Evolutionary conservation across 2,113 vertebrate species (phyloP).

Genomic region (Crotalus helleri): DNA sequence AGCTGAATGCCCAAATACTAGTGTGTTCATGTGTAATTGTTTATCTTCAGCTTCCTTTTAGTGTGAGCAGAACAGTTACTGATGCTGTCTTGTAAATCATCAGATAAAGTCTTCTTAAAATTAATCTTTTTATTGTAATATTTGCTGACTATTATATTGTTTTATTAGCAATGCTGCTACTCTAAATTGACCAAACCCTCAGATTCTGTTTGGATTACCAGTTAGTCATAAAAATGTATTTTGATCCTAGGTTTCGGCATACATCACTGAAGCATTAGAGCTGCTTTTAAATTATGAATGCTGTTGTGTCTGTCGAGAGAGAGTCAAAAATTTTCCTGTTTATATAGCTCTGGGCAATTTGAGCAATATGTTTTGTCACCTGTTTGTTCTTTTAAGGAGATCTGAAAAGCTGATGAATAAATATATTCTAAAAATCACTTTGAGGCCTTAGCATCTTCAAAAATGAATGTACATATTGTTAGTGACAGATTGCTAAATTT

Average conservation of each 20-base stretch:
- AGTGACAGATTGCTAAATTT: slow-evolving; percentile 81
- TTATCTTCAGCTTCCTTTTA: neutral
- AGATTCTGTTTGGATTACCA: slow-evolving; percentile 1
- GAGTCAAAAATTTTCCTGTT: slow-evolving; percentile 66
- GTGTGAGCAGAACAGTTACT: neutral
- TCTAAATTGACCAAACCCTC: neutral
- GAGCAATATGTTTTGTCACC: slow-evolving; percentile 71
- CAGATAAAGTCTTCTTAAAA: neutral
- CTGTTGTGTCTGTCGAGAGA: slow-evolving; percentile 42
- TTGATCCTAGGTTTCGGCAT: slow-evolving; percentile 28
- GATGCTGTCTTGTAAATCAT: neutral
- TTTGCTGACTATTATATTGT: neutral
- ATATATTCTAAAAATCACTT: slow-evolving; percentile 70
- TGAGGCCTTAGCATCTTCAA: slow-evolving; percentile 71
- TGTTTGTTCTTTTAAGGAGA: slow-evolving; percentile 68
- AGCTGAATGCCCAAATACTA: neutral
- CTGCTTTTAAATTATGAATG: slow-evolving; percentile 44
- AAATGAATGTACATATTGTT: slow-evolving; percentile 78
- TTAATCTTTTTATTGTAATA: neutral
- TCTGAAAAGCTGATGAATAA: slow-evolving; percentile 71
- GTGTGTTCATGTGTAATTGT: neutral
- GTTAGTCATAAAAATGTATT: neutral
- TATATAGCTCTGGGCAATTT: slow-evolving; percentile 69
- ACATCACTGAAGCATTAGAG: slow-evolving; percentile 23
- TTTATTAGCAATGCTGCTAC: neutral